Evolutionary conservation across 2,888 invertebrate species (phyloP), one percentile per base, ranked within the genome.

Genomic region (Halictus ligatus): DNA sequence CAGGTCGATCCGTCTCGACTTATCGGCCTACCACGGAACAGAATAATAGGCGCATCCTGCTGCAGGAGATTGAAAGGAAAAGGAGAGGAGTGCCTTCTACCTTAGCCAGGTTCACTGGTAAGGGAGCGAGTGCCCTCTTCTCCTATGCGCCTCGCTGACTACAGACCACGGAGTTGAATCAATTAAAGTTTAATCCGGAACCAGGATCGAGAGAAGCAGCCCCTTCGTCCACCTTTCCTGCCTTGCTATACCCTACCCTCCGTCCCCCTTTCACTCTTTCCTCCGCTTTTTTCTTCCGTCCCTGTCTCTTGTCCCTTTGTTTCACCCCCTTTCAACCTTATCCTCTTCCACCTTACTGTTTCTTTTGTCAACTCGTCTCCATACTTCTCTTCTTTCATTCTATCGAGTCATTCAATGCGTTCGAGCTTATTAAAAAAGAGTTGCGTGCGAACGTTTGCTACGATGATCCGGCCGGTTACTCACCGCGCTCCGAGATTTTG

Each of bases 181-280:
- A 96, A 96, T 96, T 96, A 96, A 96, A 96, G 95, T 96, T 96
- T 96, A 96, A 96, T 96, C 96, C 96, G 96, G 96, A 96, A 96
- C 96, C 95, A 91, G 91, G 89, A 93, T 93, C 92, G 92, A 92
- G 92, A 92, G 92, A 91, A 90, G 87, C 88, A 87, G 85, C 82
- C 89, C 85, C 89, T 88, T 89, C 89, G 89, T 89, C 89, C 91
- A 89, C 87, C 90, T 90, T 89, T 84, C 83, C 87, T 88, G 60
- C 81, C 80, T 69, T 82, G 78, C 82, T 29, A 35, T 35, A 54
- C 76, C 75, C 69, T 29, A 50, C 73, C 74, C 69, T 79, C 83
- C 83, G 76, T 64, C 73, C 69, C 74, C 71, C 79, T 75, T 86
- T 76, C 73, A 43, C 69, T 79, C 83, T 79, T 54, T 79, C 76